A percentile compares a stretch with the other conserved stretches of the same genome.
phyloP scores from a whole-genome alignment of 2,113 vertebrate genomes.

The Odocoileus virginianus region DNA sequence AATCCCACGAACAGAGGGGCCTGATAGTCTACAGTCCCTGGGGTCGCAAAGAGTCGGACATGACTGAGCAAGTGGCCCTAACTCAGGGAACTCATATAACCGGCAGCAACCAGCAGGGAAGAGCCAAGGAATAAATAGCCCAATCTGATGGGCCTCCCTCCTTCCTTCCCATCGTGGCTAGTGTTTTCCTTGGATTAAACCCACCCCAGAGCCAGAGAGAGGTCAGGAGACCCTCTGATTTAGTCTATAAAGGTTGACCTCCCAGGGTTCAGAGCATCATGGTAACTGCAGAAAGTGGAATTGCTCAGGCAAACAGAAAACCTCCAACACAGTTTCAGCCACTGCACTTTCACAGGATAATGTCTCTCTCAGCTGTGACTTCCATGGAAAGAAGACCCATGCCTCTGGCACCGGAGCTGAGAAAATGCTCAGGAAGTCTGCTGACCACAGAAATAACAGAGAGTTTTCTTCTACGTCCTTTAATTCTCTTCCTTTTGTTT shows the following conservation, averaged over 20 bases:
- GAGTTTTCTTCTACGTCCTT: background rate
- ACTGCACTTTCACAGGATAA: fast-evolving
- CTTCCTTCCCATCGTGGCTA: background rate
- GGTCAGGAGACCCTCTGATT: background rate
- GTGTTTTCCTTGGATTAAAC: background rate
- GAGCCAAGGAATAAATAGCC: background rate
- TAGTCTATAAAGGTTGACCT: background rate
- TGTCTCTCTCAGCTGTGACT: background rate
- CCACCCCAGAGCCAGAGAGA: background rate
- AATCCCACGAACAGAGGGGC: background rate
- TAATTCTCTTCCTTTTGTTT: background rate
- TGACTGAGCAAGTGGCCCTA: background rate
- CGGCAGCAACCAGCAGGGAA: background rate
- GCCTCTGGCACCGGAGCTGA: background rate
- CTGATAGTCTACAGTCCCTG: background rate
- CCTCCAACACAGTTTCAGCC: background rate
- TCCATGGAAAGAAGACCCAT: background rate
- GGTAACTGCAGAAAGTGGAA: background rate
- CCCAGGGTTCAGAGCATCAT: background rate
- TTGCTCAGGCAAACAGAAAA: background rate
- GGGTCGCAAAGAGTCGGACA: fast-evolving
- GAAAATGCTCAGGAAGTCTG: background rate
- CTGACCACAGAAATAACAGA: background rate
- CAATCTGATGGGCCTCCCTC: background rate
- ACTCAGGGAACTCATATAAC: background rate